Base-by-base conservation (phyloP, 2,888 invertebrate species). In the Melanophora roralis region DNA sequence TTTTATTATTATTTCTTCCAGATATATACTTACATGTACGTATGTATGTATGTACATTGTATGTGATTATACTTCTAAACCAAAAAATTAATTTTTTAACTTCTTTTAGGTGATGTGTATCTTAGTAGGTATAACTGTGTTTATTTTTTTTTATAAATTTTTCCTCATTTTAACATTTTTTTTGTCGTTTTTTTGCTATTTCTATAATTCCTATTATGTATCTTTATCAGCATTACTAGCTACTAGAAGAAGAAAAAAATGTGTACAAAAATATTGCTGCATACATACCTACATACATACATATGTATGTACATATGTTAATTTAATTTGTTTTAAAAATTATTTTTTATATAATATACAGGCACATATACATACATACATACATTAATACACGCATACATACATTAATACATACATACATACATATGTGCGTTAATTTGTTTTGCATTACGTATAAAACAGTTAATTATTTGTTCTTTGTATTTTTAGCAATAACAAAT, bases 101-200 rank as follows among this genome's bases (percentile, higher is more conserved):
- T 49, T 53, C 72, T 75, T 67, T 62, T 80, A 72, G 75, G 79
- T 75, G 79, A 72, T 76, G 79, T 80, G 79, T 80, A 80, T 80
- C 79, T 80, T n/a, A n/a, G n/a, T n/a, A n/a, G n/a, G n/a, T n/a
- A 76, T 72, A 75, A 80, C 75, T 71, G 55, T 67, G 55, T 74
- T 69, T 36, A 64, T 49, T 40, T 49, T 53, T 32, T 38, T 53
- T 19, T 45, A 21, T 21, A 34, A 11, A 47, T 47, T 69, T 57
- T 49, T 16, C 16, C 57, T 59, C 4, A 36, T 45, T 47, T 47
- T 62, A 57, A 9, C 12, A 6, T n/a, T 16, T 36, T 5, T 5
- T 27, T 27, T 27, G 27, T 27, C 6, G 6, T 27, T 43, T 62
- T 45, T 27, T 21, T 69, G 16, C 32, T 67, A 27, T 21, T 55